Percentiles rank a stretch among this genome's conserved stretches.
These are phyloP conservation scores for Rhabdomys dilectus DNA, from an alignment of 2,113 vertebrate species.

Conservation along the genomic window DNA sequence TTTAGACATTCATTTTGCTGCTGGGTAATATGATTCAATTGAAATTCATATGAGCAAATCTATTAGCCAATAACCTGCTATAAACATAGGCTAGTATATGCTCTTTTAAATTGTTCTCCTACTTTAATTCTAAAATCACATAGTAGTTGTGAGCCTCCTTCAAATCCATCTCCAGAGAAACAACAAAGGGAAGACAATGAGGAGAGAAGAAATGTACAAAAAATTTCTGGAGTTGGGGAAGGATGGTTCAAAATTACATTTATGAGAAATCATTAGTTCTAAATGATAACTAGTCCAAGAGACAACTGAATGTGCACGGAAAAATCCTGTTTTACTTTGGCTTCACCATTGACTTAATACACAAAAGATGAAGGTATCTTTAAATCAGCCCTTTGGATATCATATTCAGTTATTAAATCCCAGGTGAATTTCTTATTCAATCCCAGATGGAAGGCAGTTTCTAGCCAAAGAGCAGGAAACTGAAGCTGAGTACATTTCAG, in stretches of 20 bases:
- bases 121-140: not conserved
- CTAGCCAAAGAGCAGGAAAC: too few species aligned
- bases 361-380: not conserved
- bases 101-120: not conserved
- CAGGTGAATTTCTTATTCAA: too few species aligned
- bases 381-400: not conserved
- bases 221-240: not conserved
- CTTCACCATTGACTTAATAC: not conserved
- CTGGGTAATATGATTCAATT: slow-evolving; percentile 42
- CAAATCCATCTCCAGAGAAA: not conserved
- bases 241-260: not conserved
- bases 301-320: not conserved
- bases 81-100: slow-evolving; percentile 25
- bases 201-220: not conserved
- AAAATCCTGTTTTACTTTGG: not conserved
- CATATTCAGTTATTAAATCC: too few species aligned
- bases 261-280: not conserved
- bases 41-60: not conserved
- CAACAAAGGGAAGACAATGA: not conserved
- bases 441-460: too few species aligned
- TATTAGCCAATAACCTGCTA: not conserved
- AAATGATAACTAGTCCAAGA: not conserved
- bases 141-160: not conserved
- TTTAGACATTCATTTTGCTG: slow-evolving; percentile 34
- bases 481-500: too few species aligned